A percentile compares a stretch with the other conserved stretches of the same genome.
These are phyloP conservation scores for Dufourea novaeangliae DNA, from an alignment of 1,140 invertebrate genomes.

Conservation along the genomic window DNA sequence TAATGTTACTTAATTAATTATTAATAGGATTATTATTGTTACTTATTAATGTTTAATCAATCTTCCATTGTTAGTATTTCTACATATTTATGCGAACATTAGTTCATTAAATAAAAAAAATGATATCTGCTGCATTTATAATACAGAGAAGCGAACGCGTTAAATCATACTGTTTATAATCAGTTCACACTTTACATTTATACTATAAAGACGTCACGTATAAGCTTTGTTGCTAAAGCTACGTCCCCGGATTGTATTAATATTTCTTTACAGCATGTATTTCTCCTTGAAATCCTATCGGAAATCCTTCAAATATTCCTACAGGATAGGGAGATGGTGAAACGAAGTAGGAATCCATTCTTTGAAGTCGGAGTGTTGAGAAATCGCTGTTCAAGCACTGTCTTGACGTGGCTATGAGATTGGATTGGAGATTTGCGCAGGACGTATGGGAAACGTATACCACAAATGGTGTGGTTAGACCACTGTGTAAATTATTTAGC, in stretches of 20 bases:
- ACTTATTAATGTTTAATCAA: too few species aligned
- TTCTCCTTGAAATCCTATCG: slow-evolving; percentile 11
- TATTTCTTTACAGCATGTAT: background rate
- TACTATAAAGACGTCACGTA: too few species aligned
- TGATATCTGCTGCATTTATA: too few species aligned
- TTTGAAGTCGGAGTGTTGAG: slow-evolving; percentile 19
- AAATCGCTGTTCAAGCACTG: slow-evolving; percentile 34
- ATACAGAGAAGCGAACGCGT: too few species aligned
- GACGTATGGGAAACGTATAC: slow-evolving; percentile 1
- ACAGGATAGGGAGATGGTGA: slow-evolving; percentile 6
- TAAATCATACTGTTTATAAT: too few species aligned
- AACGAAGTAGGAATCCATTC: slow-evolving; percentile 26
- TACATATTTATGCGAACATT: too few species aligned
- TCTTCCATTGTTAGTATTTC: too few species aligned
- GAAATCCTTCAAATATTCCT: slow-evolving; percentile 42
- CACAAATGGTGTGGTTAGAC: background rate
- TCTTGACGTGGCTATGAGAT: slow-evolving; percentile 24
- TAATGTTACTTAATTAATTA: too few species aligned
- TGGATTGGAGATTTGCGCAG: slow-evolving; percentile 22
- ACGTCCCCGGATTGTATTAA: background rate
- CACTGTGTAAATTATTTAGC: background rate
- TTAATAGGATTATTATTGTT: too few species aligned
- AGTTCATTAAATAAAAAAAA: too few species aligned
- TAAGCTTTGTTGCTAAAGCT: background rate
- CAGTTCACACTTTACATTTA: too few species aligned